phyloP scores from a whole-genome alignment of 2,113 vertebrate species.

The Carassius auratus region DNA sequence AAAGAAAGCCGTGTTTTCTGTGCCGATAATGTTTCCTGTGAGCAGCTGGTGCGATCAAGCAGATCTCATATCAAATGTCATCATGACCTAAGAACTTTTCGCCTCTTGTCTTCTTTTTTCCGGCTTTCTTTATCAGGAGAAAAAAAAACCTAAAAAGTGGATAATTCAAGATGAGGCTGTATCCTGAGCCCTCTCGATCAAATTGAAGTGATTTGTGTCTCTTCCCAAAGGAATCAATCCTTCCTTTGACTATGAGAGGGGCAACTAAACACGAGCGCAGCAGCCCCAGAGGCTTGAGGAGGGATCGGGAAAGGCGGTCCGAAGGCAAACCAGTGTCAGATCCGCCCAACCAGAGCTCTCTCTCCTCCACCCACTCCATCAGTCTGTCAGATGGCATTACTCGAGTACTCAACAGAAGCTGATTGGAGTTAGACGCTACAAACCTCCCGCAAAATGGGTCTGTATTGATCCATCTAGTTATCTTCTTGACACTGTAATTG shows the following conservation, averaged over 20 bases:
- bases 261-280: constrained; percentile 83
- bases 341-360: constrained; percentile 56
- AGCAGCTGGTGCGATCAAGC: constrained; percentile 74
- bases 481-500: not conserved
- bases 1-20: constrained; percentile 71
- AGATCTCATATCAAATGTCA: constrained; percentile 85
- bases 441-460: constrained; percentile 9
- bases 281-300: constrained; percentile 81
- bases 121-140: constrained; percentile 70
- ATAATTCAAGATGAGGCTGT: constrained; percentile 56
- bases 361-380: constrained; percentile 17
- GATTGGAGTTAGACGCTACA: constrained; percentile 16
- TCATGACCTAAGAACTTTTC: constrained; percentile 83
- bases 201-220: constrained; percentile 83
- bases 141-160: constrained; percentile 47
- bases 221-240: constrained; percentile 82
- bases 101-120: constrained; percentile 57
- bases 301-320: constrained; percentile 58
- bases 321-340: constrained; percentile 66
- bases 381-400: constrained; percentile 38
- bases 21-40: constrained; percentile 65
- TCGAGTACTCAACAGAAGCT: constrained; percentile 29
- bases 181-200: constrained; percentile 70
- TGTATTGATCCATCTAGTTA: not conserved
- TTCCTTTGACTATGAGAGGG: constrained; percentile 77